Conservation (phyloP, 2,797 vertebrate species). For the Orientallactaga sibirica region DNA sequence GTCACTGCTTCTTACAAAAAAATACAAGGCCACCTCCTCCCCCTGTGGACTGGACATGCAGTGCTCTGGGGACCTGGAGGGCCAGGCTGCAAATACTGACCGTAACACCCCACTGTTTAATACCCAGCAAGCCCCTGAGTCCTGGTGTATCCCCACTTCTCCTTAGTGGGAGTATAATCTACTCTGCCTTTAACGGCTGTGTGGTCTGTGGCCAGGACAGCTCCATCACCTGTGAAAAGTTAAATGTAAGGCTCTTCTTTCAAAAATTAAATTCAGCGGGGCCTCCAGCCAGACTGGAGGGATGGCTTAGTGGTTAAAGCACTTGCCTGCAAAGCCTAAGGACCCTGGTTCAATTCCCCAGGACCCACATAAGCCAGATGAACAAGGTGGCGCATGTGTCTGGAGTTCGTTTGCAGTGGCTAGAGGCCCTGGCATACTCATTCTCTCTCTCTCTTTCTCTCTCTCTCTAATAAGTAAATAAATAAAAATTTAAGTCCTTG, state of each 20-base stretch:
- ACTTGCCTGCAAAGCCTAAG: no score
- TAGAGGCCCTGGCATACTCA: no score
- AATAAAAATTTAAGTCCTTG: no score
- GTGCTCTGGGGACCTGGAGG: neutral
- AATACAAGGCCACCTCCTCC: neutral
- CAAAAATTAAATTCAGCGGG: neutral
- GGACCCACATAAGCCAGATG: no score
- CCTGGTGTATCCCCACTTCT: neutral
- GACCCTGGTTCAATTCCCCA: no score
- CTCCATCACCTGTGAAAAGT: neutral
- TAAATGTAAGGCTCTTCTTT: neutral
- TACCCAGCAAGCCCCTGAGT: neutral
- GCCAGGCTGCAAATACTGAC: neutral
- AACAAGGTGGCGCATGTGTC: no score
- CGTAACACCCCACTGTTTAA: neutral
- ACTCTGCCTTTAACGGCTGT: constrained; percentile 2
- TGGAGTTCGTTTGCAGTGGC: no score
- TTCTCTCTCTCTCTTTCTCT: no score
- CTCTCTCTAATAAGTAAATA: no score
- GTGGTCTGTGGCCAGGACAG: neutral
- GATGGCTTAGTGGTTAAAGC: no score
- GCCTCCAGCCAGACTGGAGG: no score
- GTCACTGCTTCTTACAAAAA: no score
- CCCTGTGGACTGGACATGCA: neutral
- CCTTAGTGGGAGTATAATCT: neutral